phyloP scores from a whole-genome alignment of 2,113 vertebrate genomes.

The Mastomys coucha region DNA sequence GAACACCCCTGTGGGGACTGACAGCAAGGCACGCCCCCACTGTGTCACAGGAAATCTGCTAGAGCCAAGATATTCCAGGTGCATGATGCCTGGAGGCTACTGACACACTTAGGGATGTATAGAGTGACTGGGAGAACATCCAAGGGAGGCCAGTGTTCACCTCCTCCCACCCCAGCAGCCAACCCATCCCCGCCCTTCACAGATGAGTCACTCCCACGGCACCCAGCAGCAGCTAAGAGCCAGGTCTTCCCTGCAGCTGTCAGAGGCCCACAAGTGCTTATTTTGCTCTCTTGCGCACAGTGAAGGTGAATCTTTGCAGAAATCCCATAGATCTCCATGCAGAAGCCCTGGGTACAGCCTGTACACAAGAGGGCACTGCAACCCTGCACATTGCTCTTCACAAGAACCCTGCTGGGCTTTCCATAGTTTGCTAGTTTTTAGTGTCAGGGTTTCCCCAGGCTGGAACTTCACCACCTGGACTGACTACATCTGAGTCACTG shows the following conservation, averaged over 20 bases:
- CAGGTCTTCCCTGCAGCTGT: accelerated
- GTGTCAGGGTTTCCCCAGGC: neutral
- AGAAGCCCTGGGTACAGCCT: neutral
- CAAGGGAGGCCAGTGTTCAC: accelerated
- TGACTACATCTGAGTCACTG: neutral
- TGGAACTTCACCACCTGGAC: accelerated
- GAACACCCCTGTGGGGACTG: accelerated
- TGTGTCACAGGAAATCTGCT: accelerated
- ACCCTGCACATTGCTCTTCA: neutral
- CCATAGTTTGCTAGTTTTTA: neutral
- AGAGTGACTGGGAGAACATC: neutral
- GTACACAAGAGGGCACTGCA: conserved; percentile 66
- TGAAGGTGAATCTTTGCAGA: neutral
- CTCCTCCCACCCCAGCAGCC: neutral
- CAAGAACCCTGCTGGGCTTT: neutral
- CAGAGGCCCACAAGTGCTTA: accelerated
- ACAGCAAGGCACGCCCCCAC: accelerated
- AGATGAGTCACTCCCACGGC: neutral
- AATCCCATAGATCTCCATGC: neutral
- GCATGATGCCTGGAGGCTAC: neutral
- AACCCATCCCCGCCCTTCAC: too few relatives aligned
- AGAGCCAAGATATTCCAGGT: accelerated
- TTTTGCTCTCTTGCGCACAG: too few relatives aligned
- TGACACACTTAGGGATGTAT: neutral
- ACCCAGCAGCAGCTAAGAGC: too few relatives aligned